Conservation (phyloP, 1,140 invertebrate species). For the Dolichoris vasculosae region DNA sequence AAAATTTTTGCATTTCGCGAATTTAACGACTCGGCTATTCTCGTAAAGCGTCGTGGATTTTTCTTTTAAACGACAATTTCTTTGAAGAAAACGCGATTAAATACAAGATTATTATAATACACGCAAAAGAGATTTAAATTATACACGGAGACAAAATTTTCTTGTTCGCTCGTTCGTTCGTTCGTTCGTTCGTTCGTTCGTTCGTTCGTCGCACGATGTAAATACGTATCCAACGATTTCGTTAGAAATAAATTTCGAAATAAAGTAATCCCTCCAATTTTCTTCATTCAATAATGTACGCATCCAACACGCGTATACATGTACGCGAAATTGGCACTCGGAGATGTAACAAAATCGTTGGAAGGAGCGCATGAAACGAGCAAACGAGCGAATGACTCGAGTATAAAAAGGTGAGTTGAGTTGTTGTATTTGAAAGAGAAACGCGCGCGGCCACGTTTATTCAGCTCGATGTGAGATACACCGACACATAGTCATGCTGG, state of each 20-base stretch:
- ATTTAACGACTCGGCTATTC: no score
- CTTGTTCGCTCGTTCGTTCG: not conserved
- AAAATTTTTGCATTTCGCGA: no score
- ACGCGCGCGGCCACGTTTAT: not conserved
- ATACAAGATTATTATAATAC: no score
- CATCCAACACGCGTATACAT: not conserved
- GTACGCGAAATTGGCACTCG: not conserved
- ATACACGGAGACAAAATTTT: not conserved
- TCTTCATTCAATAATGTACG: not conserved
- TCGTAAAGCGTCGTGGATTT: no score
- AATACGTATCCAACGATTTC: no score
- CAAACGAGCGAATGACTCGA: not conserved
- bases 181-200: not conserved
- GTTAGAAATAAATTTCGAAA: not conserved
- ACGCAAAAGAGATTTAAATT: not conserved
- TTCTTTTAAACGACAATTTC: no score
- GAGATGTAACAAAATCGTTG: constrained; percentile 4
- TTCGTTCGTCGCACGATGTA: not conserved
- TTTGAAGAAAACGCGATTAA: no score
- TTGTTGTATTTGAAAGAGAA: not conserved
- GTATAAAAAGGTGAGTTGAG: not conserved
- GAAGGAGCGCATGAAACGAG: not conserved
- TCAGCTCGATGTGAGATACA: constrained; percentile 14
- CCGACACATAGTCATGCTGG: not conserved
- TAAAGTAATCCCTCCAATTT: not conserved